phyloP scores from a whole-genome alignment of 2,113 vertebrate species.

The Crotalus horridus region DNA sequence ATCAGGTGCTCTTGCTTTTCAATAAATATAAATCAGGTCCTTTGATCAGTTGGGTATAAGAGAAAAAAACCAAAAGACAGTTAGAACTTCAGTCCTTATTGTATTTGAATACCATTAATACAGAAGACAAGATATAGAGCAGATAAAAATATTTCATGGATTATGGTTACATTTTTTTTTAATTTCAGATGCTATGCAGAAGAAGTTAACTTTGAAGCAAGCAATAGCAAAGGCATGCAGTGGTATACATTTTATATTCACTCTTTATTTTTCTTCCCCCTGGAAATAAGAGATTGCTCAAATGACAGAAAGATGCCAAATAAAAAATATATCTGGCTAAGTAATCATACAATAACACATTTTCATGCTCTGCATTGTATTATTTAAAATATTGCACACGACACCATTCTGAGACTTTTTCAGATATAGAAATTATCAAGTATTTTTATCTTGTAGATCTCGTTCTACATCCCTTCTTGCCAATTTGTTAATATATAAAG shows the following conservation, averaged over 20 bases:
- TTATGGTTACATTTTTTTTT: not conserved
- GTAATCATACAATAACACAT: slow-evolving; percentile 47
- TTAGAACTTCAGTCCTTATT: not conserved
- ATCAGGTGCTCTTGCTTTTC: not conserved
- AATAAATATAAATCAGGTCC: not conserved
- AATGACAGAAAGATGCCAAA: slow-evolving; percentile 48
- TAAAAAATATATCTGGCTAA: slow-evolving; percentile 47
- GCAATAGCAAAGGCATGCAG: slow-evolving; percentile 47
- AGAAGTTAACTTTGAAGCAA: slow-evolving; percentile 44
- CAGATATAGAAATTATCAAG: slow-evolving; percentile 37
- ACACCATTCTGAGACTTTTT: slow-evolving; percentile 46
- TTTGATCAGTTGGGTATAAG: not conserved
- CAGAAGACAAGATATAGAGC: not conserved
- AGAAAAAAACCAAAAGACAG: not conserved
- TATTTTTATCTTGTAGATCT: slow-evolving; percentile 38
- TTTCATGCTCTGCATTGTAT: slow-evolving; percentile 34
- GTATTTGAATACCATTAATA: not conserved
- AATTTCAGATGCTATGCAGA: slow-evolving; percentile 12
- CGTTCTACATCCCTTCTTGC: slow-evolving; percentile 37
- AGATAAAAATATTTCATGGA: slow-evolving; percentile 24
- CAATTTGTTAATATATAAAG: slow-evolving; percentile 29
- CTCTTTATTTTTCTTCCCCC: slow-evolving; percentile 41
- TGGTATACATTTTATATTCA: slow-evolving; percentile 48
- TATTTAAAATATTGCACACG: slow-evolving; percentile 56
- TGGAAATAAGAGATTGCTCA: slow-evolving; percentile 33